Conservation (phyloP, 1,140 invertebrate species). For the Calephelis virginiensis region DNA sequence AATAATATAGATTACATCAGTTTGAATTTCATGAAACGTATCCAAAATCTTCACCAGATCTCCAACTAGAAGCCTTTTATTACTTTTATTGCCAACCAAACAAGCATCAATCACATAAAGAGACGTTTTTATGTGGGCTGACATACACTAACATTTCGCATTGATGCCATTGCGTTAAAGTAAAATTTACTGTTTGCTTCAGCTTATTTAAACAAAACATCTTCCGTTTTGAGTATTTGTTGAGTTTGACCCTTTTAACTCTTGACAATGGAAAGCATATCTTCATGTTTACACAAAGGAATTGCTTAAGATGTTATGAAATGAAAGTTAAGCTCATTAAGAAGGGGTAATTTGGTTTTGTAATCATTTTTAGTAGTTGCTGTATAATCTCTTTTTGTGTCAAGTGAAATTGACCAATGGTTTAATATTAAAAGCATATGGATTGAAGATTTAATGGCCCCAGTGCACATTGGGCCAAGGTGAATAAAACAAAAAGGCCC, state of each 20-base stretch:
- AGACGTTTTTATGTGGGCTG: constrained; percentile 13
- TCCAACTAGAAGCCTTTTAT: too few species aligned
- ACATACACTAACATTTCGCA: constrained; percentile 3
- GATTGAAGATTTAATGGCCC: too few species aligned
- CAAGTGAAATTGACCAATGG: too few species aligned
- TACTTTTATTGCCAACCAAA: constrained; percentile 11
- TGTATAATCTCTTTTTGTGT: too few species aligned
- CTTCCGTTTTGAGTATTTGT: constrained; percentile 11
- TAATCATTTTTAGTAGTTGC: too few species aligned
- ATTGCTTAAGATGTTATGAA: constrained; percentile 1
- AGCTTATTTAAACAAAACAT: constrained; percentile 9
- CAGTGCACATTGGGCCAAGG: too few species aligned
- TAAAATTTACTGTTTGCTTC: constrained; percentile 12
- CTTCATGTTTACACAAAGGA: constrained; percentile 1
- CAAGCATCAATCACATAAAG: constrained; percentile 8
- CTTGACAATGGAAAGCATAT: constrained; percentile 1
- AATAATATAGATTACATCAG: too few species aligned
- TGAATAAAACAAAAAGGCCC: too few species aligned
- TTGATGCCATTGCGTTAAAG: constrained; percentile 2
- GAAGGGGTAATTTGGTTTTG: not conserved
- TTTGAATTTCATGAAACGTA: too few species aligned
- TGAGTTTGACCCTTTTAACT: constrained; percentile 14
- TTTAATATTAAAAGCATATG: too few species aligned
- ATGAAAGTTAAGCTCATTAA: constrained; percentile 2
- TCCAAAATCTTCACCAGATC: too few species aligned